Evolutionary conservation across 2,888 invertebrate genomes (phyloP).

Genomic region (Pristionchus arcanus): DNA sequence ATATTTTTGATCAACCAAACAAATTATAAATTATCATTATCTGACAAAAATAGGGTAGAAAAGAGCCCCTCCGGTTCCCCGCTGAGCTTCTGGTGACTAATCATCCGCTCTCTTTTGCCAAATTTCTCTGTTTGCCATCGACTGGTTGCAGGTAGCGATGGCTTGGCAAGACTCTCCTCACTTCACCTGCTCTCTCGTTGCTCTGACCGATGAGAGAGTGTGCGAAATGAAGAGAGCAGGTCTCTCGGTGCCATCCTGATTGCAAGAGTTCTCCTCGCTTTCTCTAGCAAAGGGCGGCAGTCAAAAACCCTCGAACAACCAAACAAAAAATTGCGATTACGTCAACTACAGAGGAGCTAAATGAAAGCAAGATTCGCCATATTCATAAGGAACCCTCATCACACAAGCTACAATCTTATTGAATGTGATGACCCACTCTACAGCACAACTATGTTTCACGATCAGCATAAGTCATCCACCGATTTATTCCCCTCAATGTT

Average conservation of each 20-base stretch:
- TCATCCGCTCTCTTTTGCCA: not conserved
- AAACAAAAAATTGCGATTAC: not conserved
- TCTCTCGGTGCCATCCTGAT: not conserved
- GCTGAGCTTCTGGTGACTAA: not conserved
- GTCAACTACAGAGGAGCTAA: not conserved
- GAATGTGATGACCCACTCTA: no score
- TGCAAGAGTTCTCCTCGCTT: not conserved
- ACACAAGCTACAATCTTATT: no score
- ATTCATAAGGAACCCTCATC: no score
- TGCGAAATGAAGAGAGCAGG: not conserved
- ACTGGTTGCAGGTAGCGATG: not conserved
- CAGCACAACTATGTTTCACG: no score
- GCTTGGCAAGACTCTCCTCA: no score
- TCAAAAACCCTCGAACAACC: slow-evolving; percentile 4
- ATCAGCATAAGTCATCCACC: no score
- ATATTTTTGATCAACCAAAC: no score
- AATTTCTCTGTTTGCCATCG: not conserved
- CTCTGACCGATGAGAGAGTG: not conserved
- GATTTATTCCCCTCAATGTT: no score
- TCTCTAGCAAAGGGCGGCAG: not conserved
- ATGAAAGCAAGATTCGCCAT: no score
- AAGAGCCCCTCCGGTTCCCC: not conserved
- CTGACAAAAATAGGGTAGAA: not conserved
- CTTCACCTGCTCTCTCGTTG: no score
- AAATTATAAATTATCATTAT: no score